Base-by-base conservation (phyloP, 2,797 vertebrate genomes). In the Malurus leucopterus region DNA sequence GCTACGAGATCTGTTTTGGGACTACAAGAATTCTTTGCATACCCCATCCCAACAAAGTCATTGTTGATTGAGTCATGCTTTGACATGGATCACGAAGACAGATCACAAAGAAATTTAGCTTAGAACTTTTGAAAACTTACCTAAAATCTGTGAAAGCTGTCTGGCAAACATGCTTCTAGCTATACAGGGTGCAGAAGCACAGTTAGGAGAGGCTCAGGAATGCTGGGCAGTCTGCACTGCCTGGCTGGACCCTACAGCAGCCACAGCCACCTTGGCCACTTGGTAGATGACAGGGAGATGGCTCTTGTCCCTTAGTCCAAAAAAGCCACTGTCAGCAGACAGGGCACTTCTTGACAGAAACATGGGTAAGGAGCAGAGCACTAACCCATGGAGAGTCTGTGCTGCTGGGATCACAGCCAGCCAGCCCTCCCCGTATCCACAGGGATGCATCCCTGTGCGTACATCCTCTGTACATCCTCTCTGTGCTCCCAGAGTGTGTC, bases 401-500 rank as follows among this genome's bases (percentile, higher is more conserved):
- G 4, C 51, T 80, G 32, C 57, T 82, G 29, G 27, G 38, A 68
- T 46, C n/a, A 32, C 13, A 83, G 69, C 16, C 68, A 40, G 49
- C 27, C 43, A 78, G 9, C 8, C 22, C 20, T 72, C 15, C 4
- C 72, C 72, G 43, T 72, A 22, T 15, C 43, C 44, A 13, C 4
- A 11, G 6, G n/a, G 65, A 51, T 3, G 3, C 11, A 34, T 34
- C 34, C 34, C 34, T 34, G 34, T 34, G 34, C 34, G 34, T 34
- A 34, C 34, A 34, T 34, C 34, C 34, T 34, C 34, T 34, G 34
- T 34, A 11, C 0, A 0, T 30, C 34, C 8, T 63, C 27, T 84
- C 40, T 0, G 0, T 17, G 30, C 87, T 34, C 18, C 32, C 21
- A 14, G 13, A 29, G 15, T 16, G 3, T 0, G 0, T 51, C n/a